Evolutionary conservation across 2,113 vertebrate species (phyloP).

Genomic region (Oncorhynchus gorbuscha): DNA sequence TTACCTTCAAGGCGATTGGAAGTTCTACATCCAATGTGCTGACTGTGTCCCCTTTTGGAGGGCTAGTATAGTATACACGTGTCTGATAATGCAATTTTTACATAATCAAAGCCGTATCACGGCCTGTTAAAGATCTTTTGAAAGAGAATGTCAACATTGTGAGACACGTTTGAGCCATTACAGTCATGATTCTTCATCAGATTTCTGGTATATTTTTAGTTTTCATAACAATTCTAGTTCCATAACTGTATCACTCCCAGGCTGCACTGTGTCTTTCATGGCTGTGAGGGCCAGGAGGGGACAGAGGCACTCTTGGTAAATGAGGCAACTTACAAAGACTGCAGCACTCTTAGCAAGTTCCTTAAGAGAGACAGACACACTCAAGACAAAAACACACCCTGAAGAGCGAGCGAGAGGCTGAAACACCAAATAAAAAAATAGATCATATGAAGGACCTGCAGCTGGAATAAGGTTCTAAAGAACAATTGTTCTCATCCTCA

Average conservation of each 20-base stretch:
- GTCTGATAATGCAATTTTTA: too few relatives aligned
- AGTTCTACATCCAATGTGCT: background rate
- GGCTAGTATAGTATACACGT: too few relatives aligned
- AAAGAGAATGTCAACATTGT: too few relatives aligned
- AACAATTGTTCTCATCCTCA: constrained; percentile 28
- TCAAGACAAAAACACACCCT: constrained; percentile 25
- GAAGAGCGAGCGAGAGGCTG: constrained; percentile 15
- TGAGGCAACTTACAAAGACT: constrained; percentile 51
- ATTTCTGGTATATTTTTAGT: background rate
- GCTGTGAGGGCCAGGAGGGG: constrained; percentile 4
- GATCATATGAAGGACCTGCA: background rate
- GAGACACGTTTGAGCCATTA: too few relatives aligned
- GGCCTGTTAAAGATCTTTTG: too few relatives aligned
- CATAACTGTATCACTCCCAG: too few relatives aligned
- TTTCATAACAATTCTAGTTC: background rate
- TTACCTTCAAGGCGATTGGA: too few relatives aligned
- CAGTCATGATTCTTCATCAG: too few relatives aligned
- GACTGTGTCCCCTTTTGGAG: too few relatives aligned
- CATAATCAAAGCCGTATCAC: too few relatives aligned
- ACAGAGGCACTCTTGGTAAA: constrained; percentile 46
- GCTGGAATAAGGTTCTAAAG: background rate
- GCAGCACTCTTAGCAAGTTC: constrained; percentile 45
- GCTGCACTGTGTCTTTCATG: background rate
- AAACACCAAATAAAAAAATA: background rate
- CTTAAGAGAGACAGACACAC: constrained; percentile 54